These are phyloP conservation scores for Phyllopteryx taeniolatus DNA, from an alignment of 2,113 vertebrate species.

Conservation along the genomic window DNA sequence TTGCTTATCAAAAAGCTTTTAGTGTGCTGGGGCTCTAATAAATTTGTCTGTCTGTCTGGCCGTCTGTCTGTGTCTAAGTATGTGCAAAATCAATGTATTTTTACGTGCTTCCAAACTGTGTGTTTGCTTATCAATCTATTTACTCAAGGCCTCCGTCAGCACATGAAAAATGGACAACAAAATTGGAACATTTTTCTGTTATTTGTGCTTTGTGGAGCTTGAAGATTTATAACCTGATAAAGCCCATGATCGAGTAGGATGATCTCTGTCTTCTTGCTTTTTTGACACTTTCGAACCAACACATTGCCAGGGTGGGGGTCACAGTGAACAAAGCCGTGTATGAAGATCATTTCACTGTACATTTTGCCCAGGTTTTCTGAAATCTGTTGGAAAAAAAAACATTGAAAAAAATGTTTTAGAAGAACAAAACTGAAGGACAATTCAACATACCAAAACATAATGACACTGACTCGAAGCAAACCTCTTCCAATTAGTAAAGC, in stretches of 20 bases:
- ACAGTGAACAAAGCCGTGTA: constrained; percentile 95
- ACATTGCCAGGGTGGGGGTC: constrained; percentile 96
- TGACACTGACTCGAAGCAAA: background rate
- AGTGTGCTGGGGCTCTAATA: constrained; percentile 40
- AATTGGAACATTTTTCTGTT: constrained; percentile 50
- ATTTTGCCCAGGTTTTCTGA: constrained; percentile 87
- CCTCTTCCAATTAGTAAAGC: background rate
- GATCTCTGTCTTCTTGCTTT: constrained; percentile 79
- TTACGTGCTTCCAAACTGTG: constrained; percentile 11
- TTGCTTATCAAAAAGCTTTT: constrained; percentile 76
- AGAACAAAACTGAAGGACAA: background rate
- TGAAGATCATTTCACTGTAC: constrained; percentile 98
- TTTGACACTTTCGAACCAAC: constrained; percentile 81
- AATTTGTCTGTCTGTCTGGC: constrained; percentile 30
- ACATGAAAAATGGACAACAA: constrained; percentile 65
- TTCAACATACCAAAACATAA: background rate
- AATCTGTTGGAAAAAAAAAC: constrained; percentile 73
- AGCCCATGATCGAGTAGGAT: constrained; percentile 92
- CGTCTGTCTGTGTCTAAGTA: constrained; percentile 1
- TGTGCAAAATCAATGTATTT: constrained; percentile 23
- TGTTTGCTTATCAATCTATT: constrained; percentile 26
- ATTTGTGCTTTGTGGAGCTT: constrained; percentile 19
- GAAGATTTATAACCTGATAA: constrained; percentile 83
- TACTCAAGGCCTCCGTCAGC: constrained; percentile 34
- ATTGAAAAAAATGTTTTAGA: background rate